Conservation (phyloP, 2,113 vertebrate genomes). For the Thermophis baileyi region DNA sequence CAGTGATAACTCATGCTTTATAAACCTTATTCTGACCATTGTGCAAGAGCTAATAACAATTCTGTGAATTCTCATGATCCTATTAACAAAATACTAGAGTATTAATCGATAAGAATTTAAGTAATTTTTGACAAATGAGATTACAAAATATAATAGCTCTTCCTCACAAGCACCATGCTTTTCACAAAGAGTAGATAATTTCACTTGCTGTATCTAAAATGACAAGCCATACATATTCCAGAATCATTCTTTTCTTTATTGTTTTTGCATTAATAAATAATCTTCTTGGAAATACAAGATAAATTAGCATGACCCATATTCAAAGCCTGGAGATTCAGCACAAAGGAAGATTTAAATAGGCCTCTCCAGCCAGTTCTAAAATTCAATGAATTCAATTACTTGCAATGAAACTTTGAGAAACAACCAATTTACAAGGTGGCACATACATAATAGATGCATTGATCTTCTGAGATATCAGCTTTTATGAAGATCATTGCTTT, state of each 20-base stretch:
- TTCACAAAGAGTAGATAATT: constrained; percentile 33
- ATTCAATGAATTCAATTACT: background rate
- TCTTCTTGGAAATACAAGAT: constrained; percentile 36
- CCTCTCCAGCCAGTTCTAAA: background rate
- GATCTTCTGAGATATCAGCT: background rate
- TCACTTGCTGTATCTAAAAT: constrained; percentile 14
- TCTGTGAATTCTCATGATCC: constrained; percentile 10
- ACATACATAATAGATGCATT: background rate
- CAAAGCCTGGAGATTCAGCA: constrained; percentile 20
- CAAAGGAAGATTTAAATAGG: constrained; percentile 19
- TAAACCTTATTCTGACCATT: constrained; percentile 2
- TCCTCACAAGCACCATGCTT: constrained; percentile 13
- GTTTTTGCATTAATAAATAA: constrained; percentile 40
- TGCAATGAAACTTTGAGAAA: background rate
- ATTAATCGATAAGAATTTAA: constrained; percentile 41
- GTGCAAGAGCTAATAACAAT: constrained; percentile 11
- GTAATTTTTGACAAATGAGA: constrained; percentile 24
- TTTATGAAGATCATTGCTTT: background rate
- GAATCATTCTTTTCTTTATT: constrained; percentile 18
- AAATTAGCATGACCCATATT: constrained; percentile 10
- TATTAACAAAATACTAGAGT: constrained; percentile 2
- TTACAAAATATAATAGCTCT: constrained; percentile 15
- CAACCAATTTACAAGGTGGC: constrained; percentile 30
- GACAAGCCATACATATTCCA: constrained; percentile 9
- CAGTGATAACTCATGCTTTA: background rate